phyloP scores from a whole-genome alignment of 2,113 vertebrate genomes.

The Trematocara marginatum region DNA sequence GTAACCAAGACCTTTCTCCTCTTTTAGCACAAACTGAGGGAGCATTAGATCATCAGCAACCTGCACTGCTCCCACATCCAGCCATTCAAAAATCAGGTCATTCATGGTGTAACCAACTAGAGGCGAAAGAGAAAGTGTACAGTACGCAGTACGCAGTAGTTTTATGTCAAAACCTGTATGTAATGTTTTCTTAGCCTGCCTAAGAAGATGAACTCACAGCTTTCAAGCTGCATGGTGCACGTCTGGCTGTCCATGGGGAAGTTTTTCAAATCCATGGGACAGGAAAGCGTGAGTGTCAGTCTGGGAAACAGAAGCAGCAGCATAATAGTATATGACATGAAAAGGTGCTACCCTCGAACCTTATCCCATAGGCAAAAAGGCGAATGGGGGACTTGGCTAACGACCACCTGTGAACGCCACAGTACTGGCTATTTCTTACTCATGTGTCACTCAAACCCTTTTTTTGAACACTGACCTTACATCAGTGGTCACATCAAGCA shows the following conservation, averaged over 20 bases:
- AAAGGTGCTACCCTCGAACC: not conserved
- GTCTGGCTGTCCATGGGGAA: conserved; percentile 97
- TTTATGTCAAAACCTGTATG: not conserved
- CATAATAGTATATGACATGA: not conserved
- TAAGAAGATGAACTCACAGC: conserved; percentile 78
- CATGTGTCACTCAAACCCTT: conserved; percentile 1
- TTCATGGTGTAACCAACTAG: conserved; percentile 96
- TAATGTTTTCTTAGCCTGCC: not conserved
- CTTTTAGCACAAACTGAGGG: conserved; percentile 88
- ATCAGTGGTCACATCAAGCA: conserved; percentile 7
- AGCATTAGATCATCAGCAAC: conserved; percentile 89
- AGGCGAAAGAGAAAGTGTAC: not conserved
- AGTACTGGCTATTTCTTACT: not conserved
- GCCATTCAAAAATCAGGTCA: conserved; percentile 90
- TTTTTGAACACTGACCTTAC: not conserved
- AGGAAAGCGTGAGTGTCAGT: conserved; percentile 89
- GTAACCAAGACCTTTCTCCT: conserved; percentile 89
- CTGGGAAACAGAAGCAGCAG: conserved; percentile 60
- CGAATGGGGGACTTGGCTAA: not conserved
- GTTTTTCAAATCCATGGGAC: conserved; percentile 95
- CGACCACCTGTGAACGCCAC: not conserved
- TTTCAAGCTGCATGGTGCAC: conserved; percentile 92
- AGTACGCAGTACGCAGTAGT: too few relatives aligned
- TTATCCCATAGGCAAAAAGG: not conserved
- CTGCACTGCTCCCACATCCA: conserved; percentile 87